Base-by-base conservation (phyloP, 92 coral and sea anemone genomes). In the Ricordea florida region DNA sequence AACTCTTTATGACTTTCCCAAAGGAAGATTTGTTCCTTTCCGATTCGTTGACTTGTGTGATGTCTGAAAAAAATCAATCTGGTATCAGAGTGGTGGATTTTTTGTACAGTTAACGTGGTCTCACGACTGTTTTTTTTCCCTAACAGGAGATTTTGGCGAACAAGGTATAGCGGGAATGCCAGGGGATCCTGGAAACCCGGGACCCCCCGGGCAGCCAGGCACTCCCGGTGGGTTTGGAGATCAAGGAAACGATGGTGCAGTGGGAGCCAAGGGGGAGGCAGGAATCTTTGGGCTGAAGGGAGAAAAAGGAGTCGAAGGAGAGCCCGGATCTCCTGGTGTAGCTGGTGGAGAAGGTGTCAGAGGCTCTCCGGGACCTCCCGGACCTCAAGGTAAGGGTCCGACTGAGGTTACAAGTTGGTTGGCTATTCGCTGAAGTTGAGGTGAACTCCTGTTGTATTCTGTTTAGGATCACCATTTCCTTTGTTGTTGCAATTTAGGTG, bases 281-380 rank as follows among this genome's bases (percentile, higher is more conserved):
- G 93, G 93, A 10, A 2, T 0, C 1, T 57, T 29, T 45, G 90
- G 90, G 4, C 7, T 25, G 0, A 0, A 15, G 1, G 98, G 98
- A 33, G 4, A 34, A 16, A 44, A 10, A 10, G 89, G 89, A 3
- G 40, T 16, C 1, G 18, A 28, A 9, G 89, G 89, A 9, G 57
- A 8, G 0, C 29, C 33, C 22, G 94, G 94, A 27, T 50, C 48
- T 0, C 52, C 23, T 7, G 98, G 98, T 8, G 26, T 10, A 34
- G 55, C 46, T n/a, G 97, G 93, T 37, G 44, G 9, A 8, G 44
- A 14, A 37, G 44, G 9, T 37, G n/a, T n/a, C n/a, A 8, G 9
- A 37, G 44, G 44, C 44, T n/a, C 44, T n/a, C 44, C 8, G 44
- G 44, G 44, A 8, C 44, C 44, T 2, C 32, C 34, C 5, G 80